Conservation (phyloP, 2,888 invertebrate species). For the Synergus itoensis region DNA sequence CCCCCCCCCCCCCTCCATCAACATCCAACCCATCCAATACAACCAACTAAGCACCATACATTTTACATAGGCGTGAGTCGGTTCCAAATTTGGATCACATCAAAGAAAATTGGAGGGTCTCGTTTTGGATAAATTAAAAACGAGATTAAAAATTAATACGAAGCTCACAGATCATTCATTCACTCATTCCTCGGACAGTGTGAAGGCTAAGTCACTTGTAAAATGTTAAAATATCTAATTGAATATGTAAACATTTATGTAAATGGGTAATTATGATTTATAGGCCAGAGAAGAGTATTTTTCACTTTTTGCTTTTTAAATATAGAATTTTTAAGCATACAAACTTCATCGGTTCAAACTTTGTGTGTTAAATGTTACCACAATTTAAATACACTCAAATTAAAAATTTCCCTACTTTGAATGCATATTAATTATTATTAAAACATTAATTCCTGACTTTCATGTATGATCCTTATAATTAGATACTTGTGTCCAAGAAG, state of each 20-base stretch:
- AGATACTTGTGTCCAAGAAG: too few relatives aligned
- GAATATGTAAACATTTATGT: conserved; percentile 19
- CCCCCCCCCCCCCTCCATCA: neutral
- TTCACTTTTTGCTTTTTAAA: neutral
- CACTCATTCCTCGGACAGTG: neutral
- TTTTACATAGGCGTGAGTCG: conserved; percentile 25
- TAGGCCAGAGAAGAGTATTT: conserved; percentile 4
- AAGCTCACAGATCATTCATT: neutral
- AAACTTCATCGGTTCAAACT: neutral
- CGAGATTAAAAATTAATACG: neutral
- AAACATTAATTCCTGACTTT: neutral
- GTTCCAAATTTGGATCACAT: conserved; percentile 3
- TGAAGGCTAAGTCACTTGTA: neutral
- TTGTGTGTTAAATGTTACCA: too few relatives aligned
- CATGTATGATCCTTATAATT: neutral
- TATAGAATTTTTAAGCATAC: neutral
- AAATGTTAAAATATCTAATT: conserved; percentile 24
- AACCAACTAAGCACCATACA: neutral
- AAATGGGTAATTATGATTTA: neutral
- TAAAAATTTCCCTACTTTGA: too few relatives aligned
- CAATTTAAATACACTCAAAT: too few relatives aligned
- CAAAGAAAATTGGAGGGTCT: neutral
- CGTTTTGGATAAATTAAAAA: neutral
- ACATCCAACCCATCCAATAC: neutral
- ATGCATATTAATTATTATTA: neutral